Conservation (phyloP, 1,140 invertebrate species). For the Drosophila subobscura region DNA sequence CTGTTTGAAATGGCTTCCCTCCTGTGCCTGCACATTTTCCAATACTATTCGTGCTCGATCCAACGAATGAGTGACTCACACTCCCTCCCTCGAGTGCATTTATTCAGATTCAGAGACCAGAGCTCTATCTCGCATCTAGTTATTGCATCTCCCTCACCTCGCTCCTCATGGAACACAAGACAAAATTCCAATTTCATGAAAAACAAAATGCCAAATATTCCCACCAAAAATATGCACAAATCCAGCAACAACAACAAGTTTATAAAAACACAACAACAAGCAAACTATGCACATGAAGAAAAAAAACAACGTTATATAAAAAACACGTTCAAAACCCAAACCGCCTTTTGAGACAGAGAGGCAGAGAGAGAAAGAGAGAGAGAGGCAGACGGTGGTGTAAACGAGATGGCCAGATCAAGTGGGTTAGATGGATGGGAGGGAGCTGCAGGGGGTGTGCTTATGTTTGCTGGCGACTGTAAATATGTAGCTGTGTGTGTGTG, state of each 20-base stretch:
- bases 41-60: constrained; percentile 8
- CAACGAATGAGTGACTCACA: constrained; percentile 24
- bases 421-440: constrained; percentile 16
- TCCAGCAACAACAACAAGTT: constrained; percentile 43
- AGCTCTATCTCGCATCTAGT: constrained; percentile 33
- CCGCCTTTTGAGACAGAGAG: constrained; percentile 7
- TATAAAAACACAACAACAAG: constrained; percentile 22
- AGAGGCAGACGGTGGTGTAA: constrained; percentile 11
- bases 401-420: constrained; percentile 29
- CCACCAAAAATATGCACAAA: constrained; percentile 68
- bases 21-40: constrained; percentile 1
- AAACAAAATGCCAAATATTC: constrained; percentile 71
- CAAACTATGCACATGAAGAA: constrained; percentile 65
- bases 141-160: constrained; percentile 21
- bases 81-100: constrained; percentile 23
- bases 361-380: constrained; percentile 9
- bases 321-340: constrained; percentile 67
- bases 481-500: background rate
- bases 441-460: background rate
- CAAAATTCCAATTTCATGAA: constrained; percentile 62
- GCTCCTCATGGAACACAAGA: constrained; percentile 26
- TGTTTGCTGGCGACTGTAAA: no score
- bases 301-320: constrained; percentile 74
- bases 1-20: constrained; percentile 3
- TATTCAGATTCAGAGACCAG: constrained; percentile 17